Conservation (phyloP, 2,888 invertebrate species). For the Tuta absoluta region DNA sequence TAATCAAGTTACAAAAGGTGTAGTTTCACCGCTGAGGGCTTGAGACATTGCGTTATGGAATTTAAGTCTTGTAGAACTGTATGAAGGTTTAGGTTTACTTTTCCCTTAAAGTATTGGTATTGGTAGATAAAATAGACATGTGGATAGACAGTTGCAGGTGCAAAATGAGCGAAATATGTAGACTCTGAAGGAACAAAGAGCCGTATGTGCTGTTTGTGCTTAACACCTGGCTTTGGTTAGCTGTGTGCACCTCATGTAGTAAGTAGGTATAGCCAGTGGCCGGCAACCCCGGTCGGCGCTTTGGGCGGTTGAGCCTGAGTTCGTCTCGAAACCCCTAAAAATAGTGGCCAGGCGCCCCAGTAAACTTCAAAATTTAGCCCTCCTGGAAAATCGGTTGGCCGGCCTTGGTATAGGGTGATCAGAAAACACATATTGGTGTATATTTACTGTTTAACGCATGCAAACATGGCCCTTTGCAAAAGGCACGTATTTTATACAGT, state of each 20-base stretch:
- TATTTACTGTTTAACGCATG: too few species aligned
- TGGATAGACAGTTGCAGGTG: constrained; percentile 41
- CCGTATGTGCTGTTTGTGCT: constrained; percentile 38
- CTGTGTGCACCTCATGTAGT: constrained; percentile 19
- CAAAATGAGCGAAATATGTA: constrained; percentile 50
- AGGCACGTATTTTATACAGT: too few species aligned
- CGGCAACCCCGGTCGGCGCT: too few species aligned
- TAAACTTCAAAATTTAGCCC: too few species aligned
- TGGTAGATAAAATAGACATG: not conserved
- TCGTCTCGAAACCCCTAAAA: too few species aligned
- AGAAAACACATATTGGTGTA: too few species aligned
- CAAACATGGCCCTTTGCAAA: too few species aligned
- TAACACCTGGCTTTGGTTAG: constrained; percentile 46
- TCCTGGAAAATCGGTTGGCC: too few species aligned
- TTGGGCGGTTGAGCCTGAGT: too few species aligned
- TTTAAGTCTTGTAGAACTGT: not conserved
- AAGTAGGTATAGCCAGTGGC: too few species aligned
- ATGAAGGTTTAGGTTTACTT: not conserved
- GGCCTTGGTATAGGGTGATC: too few species aligned
- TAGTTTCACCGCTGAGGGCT: not conserved
- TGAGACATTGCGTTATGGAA: not conserved
- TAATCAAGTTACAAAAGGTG: constrained; percentile 29
- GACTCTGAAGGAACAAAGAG: constrained; percentile 48
- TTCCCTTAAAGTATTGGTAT: not conserved
- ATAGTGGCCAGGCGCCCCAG: too few species aligned